Conservation (phyloP, 2,113 vertebrate species). For the Miniopterus natalensis region DNA sequence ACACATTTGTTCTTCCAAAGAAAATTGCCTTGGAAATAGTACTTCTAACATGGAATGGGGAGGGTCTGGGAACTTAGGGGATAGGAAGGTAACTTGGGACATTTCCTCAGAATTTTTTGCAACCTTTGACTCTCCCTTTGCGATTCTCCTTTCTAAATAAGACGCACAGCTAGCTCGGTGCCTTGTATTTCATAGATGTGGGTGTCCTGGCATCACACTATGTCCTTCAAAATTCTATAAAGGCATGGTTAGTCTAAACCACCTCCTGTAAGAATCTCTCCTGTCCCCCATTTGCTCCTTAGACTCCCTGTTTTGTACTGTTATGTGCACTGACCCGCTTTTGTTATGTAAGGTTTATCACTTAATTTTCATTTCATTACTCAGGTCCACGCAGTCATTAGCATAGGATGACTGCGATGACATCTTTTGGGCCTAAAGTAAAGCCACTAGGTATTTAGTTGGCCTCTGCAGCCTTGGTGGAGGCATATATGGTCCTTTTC, state of each 20-base stretch:
- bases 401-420: background rate
- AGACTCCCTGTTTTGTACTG: background rate
- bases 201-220: background rate
- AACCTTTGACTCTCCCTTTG: background rate
- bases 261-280: background rate
- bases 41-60: background rate
- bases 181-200: background rate
- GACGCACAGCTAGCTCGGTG: background rate
- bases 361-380: background rate
- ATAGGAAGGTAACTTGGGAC: background rate
- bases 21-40: conserved; percentile 13
- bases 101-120: conserved; percentile 6
- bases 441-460: background rate
- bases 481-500: background rate
- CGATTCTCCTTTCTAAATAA: conserved; percentile 14
- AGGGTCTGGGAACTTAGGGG: background rate
- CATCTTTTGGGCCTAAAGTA: background rate
- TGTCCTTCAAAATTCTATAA: background rate
- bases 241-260: background rate
- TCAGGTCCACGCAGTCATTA: background rate
- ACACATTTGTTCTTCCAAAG: conserved; percentile 1
- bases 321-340: background rate
- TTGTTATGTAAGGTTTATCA: background rate
- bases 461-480: background rate
- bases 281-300: background rate